Evolutionary conservation across 2,888 invertebrate species (phyloP).

Genomic region (Ormia ochracea): DNA sequence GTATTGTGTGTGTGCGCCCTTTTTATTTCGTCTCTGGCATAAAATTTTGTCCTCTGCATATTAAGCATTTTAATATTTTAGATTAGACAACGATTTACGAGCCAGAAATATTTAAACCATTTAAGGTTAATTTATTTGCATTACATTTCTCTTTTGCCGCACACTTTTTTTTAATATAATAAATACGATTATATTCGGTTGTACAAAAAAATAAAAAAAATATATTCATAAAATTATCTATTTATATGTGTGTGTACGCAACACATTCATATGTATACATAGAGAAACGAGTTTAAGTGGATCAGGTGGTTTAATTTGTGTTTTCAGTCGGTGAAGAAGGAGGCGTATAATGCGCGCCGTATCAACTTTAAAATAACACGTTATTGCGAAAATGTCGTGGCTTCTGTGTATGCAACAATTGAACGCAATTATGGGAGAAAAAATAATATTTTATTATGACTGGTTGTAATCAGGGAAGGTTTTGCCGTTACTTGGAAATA

Average conservation of each 20-base stretch:
- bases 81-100: constrained; percentile 52
- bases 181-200: not conserved
- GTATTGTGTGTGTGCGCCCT: not conserved
- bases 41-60: not conserved
- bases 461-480: too few relatives aligned
- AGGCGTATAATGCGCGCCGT: not conserved
- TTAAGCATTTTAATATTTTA: constrained; percentile 49
- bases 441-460: too few relatives aligned
- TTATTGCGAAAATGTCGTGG: not conserved
- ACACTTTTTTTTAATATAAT: not conserved
- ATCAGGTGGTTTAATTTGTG: not conserved
- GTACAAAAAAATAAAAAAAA: not conserved
- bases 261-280: too few relatives aligned
- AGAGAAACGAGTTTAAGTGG: too few relatives aligned
- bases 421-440: too few relatives aligned
- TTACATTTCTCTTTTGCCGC: not conserved
- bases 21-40: not conserved
- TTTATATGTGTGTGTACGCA: too few relatives aligned
- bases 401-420: too few relatives aligned
- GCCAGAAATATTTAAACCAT: constrained; percentile 47
- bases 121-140: constrained; percentile 48
- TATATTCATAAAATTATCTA: too few relatives aligned
- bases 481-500: too few relatives aligned
- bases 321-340: not conserved
- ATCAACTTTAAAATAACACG: not conserved